Conservation (phyloP, 2,113 vertebrate genomes). For the Larimichthys crocea region DNA sequence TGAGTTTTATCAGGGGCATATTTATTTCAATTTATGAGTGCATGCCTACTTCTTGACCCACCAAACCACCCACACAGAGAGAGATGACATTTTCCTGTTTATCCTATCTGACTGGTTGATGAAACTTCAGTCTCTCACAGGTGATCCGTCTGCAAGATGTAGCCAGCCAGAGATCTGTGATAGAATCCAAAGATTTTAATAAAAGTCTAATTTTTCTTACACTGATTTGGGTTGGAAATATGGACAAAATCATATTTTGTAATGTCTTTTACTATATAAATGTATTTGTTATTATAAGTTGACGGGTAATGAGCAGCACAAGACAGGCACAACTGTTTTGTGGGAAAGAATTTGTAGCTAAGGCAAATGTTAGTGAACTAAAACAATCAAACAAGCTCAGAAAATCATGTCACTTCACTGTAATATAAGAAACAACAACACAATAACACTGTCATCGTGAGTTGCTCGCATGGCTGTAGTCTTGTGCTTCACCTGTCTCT, state of each 20-base stretch:
- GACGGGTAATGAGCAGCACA: background rate
- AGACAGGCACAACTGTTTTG: background rate
- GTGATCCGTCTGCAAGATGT: background rate
- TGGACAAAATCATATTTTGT: too few species aligned
- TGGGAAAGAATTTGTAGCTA: background rate
- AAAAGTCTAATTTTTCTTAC: background rate
- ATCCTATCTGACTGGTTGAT: slow-evolving; percentile 11
- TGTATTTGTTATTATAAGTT: background rate
- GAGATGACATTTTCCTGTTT: slow-evolving; percentile 26
- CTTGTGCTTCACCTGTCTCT: too few species aligned
- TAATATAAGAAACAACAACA: too few species aligned
- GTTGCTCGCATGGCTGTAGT: too few species aligned
- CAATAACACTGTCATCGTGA: too few species aligned
- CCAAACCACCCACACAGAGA: slow-evolving; percentile 5
- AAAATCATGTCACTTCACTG: background rate
- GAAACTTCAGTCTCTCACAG: slow-evolving; percentile 8
- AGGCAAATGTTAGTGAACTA: background rate
- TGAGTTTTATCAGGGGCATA: slow-evolving; percentile 40
- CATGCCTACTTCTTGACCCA: slow-evolving; percentile 20
- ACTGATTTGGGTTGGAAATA: background rate
- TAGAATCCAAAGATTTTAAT: background rate
- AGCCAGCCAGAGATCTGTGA: background rate
- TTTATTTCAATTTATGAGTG: slow-evolving; percentile 51
- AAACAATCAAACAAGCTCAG: background rate
- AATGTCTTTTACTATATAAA: background rate